Conservation (phyloP, 1,140 invertebrate species). For the Venturia canescens region DNA sequence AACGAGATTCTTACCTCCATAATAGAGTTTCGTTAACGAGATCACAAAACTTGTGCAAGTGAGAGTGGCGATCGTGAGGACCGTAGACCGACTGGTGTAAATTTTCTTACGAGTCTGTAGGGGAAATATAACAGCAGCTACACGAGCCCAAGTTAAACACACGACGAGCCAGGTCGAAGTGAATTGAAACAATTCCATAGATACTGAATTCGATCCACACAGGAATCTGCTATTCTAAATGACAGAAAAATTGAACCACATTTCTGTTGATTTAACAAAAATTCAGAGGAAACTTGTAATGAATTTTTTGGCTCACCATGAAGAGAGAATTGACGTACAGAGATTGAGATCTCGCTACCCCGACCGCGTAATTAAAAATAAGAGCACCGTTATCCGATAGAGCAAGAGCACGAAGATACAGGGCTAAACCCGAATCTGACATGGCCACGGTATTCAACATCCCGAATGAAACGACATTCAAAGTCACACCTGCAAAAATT, state of each 20-base stretch:
- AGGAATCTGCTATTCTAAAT: conserved; percentile 63
- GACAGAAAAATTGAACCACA: conserved; percentile 41
- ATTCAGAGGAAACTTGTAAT: neutral
- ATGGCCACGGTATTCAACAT: conserved; percentile 62
- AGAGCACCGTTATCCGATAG: conserved; percentile 71
- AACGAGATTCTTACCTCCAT: conserved; percentile 57
- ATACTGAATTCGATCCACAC: conserved; percentile 60
- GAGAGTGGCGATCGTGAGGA: conserved; percentile 57
- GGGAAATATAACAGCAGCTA: conserved; percentile 63
- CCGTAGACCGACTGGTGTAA: conserved; percentile 56
- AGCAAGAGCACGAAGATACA: conserved; percentile 69
- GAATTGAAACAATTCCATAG: conserved; percentile 67
- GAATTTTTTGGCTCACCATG: conserved; percentile 61
- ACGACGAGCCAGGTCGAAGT: conserved; percentile 67
- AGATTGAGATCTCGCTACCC: conserved; percentile 64
- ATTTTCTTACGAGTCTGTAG: conserved; percentile 53
- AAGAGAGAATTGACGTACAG: conserved; percentile 65
- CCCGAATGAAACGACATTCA: conserved; percentile 64
- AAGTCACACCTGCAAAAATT: conserved; percentile 59
- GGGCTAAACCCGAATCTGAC: conserved; percentile 63
- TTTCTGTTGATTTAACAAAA: neutral
- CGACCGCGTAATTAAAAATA: conserved; percentile 69
- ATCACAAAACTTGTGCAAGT: conserved; percentile 61
- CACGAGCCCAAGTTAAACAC: conserved; percentile 64
- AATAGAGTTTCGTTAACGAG: conserved; percentile 65